These are phyloP conservation scores for Aphis gossypii DNA, from an alignment of 1,140 invertebrate genomes.

Conservation along the genomic window DNA sequence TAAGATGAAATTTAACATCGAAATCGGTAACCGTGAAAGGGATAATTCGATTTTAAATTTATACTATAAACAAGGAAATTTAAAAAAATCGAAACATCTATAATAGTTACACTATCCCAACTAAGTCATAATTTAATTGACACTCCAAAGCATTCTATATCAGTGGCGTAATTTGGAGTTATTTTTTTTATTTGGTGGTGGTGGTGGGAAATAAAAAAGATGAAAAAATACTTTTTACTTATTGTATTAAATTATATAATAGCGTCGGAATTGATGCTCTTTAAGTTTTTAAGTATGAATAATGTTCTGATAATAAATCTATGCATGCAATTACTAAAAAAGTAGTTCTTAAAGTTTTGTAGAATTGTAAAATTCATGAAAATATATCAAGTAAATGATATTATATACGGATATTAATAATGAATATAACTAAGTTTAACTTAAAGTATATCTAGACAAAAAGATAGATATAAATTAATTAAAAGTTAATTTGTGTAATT, in stretches of 20 bases:
- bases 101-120: neutral
- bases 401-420: neutral
- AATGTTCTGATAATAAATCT: neutral
- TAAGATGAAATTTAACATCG: neutral
- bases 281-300: no score
- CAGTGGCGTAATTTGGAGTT: neutral
- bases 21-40: neutral
- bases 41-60: conserved; percentile 1
- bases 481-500: no score
- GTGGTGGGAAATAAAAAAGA: no score
- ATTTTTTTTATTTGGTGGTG: no score
- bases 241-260: neutral
- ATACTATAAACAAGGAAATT: neutral
- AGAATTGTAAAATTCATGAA: neutral
- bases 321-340: neutral
- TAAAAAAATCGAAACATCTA: neutral
- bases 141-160: neutral
- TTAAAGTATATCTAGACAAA: neutral
- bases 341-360: neutral
- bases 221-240: neutral
- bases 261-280: no score
- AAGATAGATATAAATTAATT: neutral
- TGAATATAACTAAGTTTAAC: neutral
- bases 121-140: neutral
- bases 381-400: neutral